These are phyloP conservation scores for Acleris laterana DNA, from an alignment of 2,888 invertebrate genomes.

Conservation along the genomic window DNA sequence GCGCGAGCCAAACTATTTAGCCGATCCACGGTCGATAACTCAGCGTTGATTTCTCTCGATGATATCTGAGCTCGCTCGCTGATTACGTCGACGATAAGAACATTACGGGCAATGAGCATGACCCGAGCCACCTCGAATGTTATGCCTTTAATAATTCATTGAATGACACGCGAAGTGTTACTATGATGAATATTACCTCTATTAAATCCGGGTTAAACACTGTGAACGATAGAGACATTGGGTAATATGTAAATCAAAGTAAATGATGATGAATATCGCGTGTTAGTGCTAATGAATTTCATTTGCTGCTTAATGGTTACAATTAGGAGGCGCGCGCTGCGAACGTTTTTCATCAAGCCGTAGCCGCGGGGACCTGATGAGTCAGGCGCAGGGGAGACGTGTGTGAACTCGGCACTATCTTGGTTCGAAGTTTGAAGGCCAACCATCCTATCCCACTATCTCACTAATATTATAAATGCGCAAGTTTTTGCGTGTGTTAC, in stretches of 20 bases:
- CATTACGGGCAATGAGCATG: conserved; percentile 21
- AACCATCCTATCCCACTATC: background rate
- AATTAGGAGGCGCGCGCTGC: conserved; percentile 49
- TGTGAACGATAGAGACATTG: conserved; percentile 27
- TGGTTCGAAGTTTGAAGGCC: conserved; percentile 5
- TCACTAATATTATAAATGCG: no score
- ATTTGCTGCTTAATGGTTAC: conserved; percentile 58
- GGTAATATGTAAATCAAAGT: conserved; percentile 13
- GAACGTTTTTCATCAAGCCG: conserved; percentile 43
- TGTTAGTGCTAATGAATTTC: conserved; percentile 50
- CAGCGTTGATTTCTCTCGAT: conserved; percentile 22
- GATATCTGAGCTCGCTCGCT: conserved; percentile 9
- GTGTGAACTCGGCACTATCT: conserved; percentile 17
- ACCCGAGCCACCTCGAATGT: conserved; percentile 24
- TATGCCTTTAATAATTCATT: conserved; percentile 21
- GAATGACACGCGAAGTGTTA: conserved; percentile 18
- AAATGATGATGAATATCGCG: conserved; percentile 46
- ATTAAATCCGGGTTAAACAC: background rate
- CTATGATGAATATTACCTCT: conserved; percentile 28
- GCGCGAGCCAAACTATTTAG: conserved; percentile 23
- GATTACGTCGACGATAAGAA: conserved; percentile 31
- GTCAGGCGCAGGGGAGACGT: conserved; percentile 31
- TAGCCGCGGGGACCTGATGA: conserved; percentile 43
- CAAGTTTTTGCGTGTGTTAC: no score
- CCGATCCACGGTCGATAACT: conserved; percentile 20